Evolutionary conservation across 1,140 invertebrate genomes (phyloP), one percentile per base, ranked within the genome.

Genomic region (Drosophila tani): DNA sequence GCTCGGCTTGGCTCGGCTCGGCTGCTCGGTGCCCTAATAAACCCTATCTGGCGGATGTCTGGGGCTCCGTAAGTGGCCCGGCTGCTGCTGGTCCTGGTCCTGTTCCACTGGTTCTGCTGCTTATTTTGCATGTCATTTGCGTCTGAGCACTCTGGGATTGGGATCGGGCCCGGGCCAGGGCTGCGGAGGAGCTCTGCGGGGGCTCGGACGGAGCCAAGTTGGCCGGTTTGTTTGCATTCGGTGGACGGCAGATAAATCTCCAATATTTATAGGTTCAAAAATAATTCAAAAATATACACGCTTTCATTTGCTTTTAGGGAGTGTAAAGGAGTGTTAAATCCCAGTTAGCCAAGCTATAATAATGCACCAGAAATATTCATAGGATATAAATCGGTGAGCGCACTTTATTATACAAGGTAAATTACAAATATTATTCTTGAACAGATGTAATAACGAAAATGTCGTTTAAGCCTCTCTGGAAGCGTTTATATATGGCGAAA

Each of bases 121-220:
- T 78, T 78, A 78, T 78, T 78, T 78, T 78, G 75, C 75, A 78
- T 78, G 75, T 78, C 75, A 78, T 78, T 78, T 78, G 75, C 65
- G 75, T 60, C 64, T 68, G 75, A 69, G 75, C 65, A 69, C 74
- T 77, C 64, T 47, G 56, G 53, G 53, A 40, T 19, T 55, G 32
- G 51, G 17, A 2, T 55, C 35, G 51, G 35, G 43, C 45, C 53
- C 35, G 51, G 35, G 43, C 45, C 53, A 35, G 29, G n/a, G 2
- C 35, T 21, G 12, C 15, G 40, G 17, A 43, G 32, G 21, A 41
- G 43, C 41, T 50, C 62, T 21, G 38, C 45, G n/a, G 47, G 46
- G 43, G 35, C 21, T 50, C 35, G n/a, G 45, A 40, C 29, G 27
- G 45, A 40, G 43, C 51, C 40, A 53, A 69, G n/a, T 45, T 53